Conservation (phyloP, 2,113 vertebrate species). For the Sander lucioperca region DNA sequence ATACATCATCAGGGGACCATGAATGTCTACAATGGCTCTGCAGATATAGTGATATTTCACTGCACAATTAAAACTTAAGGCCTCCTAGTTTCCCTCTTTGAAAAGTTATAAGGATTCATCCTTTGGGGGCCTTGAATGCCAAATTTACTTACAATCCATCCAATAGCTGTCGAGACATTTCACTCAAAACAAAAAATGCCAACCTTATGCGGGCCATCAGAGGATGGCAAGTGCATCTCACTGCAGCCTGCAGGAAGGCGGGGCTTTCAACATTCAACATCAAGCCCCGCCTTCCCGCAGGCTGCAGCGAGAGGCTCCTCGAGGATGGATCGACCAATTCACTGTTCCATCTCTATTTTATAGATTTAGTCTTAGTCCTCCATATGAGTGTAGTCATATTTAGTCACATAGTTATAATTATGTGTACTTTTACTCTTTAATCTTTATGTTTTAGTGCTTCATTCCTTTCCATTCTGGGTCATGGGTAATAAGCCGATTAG, state of each 20-base stretch:
- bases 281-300: too few relatives aligned
- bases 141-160: background rate
- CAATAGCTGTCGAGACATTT: too few relatives aligned
- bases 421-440: background rate
- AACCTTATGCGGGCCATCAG: too few relatives aligned
- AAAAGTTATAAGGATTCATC: background rate
- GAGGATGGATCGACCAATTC: background rate
- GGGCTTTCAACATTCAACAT: too few relatives aligned
- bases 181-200: too few relatives aligned
- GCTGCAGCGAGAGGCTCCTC: too few relatives aligned
- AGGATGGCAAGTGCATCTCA: too few relatives aligned
- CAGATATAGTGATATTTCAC: background rate
- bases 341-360: background rate
- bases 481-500: background rate
- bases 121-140: too few relatives aligned
- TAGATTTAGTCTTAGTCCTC: background rate
- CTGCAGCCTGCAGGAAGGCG: too few relatives aligned
- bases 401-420: background rate
- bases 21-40: background rate
- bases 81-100: background rate
- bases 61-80: background rate
- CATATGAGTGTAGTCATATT: background rate
- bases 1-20: background rate
- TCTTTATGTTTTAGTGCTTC: background rate
- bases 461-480: background rate